These are phyloP conservation scores for Metellina segmentata DNA, from an alignment of 2,888 invertebrate species.

Conservation along the genomic window DNA sequence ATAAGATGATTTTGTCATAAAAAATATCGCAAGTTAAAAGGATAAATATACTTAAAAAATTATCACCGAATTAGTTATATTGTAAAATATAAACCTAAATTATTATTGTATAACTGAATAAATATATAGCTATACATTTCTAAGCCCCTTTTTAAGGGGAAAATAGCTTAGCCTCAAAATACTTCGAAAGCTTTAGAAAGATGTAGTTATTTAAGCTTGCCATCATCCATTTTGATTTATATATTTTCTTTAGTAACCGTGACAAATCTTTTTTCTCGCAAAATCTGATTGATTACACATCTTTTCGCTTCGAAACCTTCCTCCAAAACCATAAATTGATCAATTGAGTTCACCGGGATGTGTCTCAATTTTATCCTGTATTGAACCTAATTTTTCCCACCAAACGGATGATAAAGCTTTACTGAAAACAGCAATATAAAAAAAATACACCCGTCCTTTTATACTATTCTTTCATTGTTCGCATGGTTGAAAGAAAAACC, in stretches of 20 bases:
- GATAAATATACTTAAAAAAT: no score
- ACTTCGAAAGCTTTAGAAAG: background rate
- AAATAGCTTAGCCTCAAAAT: background rate
- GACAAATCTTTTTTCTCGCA: constrained; percentile 32
- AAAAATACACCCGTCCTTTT: background rate
- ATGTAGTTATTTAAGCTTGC: background rate
- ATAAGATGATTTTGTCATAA: no score
- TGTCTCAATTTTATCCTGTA: constrained; percentile 29
- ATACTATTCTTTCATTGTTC: background rate
- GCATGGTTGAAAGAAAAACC: background rate
- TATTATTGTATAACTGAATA: no score
- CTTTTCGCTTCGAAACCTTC: constrained; percentile 56
- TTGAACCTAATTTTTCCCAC: constrained; percentile 23
- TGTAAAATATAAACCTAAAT: no score
- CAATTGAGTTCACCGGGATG: constrained; percentile 44
- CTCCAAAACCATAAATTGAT: constrained; percentile 66
- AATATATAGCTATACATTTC: background rate
- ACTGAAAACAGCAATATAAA: background rate
- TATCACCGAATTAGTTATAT: no score
- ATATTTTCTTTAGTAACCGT: background rate
- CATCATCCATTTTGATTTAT: background rate
- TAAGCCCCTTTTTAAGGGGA: background rate
- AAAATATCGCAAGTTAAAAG: no score
- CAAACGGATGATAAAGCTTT: background rate
- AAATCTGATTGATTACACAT: constrained; percentile 58